These are phyloP conservation scores for Cabera pusaria DNA, from an alignment of 2,888 invertebrate species.

Conservation along the genomic window DNA sequence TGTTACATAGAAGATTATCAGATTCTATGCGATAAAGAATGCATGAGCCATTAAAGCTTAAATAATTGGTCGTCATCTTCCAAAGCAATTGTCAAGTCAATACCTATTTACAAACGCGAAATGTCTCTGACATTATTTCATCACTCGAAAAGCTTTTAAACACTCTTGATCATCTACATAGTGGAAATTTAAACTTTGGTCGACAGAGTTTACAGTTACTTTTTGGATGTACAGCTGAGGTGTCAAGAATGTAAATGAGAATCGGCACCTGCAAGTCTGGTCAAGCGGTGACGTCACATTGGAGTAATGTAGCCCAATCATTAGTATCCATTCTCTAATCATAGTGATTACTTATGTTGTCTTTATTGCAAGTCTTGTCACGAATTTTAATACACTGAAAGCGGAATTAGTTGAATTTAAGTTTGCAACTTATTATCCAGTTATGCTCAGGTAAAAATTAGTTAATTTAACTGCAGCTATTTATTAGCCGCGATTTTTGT, in stretches of 20 bases:
- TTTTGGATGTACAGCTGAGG: constrained; percentile 33
- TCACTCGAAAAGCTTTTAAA: constrained; percentile 27
- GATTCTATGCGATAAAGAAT: too few relatives aligned
- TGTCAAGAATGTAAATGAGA: constrained; percentile 64
- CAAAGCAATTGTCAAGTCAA: constrained; percentile 18
- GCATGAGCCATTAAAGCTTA: too few relatives aligned
- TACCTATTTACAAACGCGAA: constrained; percentile 22
- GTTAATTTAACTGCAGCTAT: too few relatives aligned
- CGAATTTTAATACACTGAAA: too few relatives aligned
- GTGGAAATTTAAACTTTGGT: constrained; percentile 32
- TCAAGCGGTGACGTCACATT: constrained; percentile 60
- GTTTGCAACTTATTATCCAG: too few relatives aligned
- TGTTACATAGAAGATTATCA: too few relatives aligned
- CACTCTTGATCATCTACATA: constrained; percentile 13
- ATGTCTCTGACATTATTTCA: constrained; percentile 35
- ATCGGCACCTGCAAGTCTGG: constrained; percentile 76
- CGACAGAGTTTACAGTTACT: constrained; percentile 27
- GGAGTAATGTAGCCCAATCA: constrained; percentile 45
- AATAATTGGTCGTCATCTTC: too few relatives aligned
- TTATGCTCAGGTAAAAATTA: too few relatives aligned
- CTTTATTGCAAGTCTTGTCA: constrained; percentile 16
- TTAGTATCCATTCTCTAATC: constrained; percentile 48
- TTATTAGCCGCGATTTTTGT: too few relatives aligned
- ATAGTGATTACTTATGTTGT: constrained; percentile 37
- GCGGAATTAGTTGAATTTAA: too few relatives aligned